A percentile compares a stretch with the other conserved stretches of the same genome.
Evolutionary conservation across 2,113 vertebrate species (phyloP).

Genomic region (Circaetus cinerascens): DNA sequence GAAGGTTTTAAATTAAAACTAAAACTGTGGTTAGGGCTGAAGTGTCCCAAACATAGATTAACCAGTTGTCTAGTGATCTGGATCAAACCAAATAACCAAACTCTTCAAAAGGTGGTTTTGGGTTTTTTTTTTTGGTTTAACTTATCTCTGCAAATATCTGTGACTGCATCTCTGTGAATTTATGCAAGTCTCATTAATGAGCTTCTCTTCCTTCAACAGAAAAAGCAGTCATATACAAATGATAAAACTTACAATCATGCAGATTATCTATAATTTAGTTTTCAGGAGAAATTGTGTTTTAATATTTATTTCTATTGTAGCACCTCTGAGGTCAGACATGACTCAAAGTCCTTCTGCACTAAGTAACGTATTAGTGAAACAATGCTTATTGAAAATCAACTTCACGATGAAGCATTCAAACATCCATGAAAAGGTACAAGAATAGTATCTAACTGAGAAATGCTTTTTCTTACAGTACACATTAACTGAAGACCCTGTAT

Average conservation of each 20-base stretch:
- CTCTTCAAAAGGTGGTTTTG: not conserved
- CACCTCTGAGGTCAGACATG: not conserved
- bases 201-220: not conserved
- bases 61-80: not conserved
- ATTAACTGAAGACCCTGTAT: not conserved
- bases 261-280: not conserved
- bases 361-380: not conserved
- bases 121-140: accelerated
- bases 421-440: not conserved
- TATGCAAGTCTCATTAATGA: not conserved
- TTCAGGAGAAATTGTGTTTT: not conserved
- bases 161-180: not conserved
- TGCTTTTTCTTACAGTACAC: not conserved
- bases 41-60: not conserved
- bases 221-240: not conserved
- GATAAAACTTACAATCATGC: not conserved
- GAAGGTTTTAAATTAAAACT: not conserved
- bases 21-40: not conserved
- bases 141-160: not conserved
- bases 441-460: not conserved
- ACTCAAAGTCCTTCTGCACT: not conserved
- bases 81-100: not conserved
- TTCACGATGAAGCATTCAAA: not conserved
- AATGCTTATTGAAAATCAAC: not conserved
- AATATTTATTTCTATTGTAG: not conserved